Evolutionary conservation across 2,888 invertebrate genomes (phyloP).

Genomic region (Drosophila engyochracea): DNA sequence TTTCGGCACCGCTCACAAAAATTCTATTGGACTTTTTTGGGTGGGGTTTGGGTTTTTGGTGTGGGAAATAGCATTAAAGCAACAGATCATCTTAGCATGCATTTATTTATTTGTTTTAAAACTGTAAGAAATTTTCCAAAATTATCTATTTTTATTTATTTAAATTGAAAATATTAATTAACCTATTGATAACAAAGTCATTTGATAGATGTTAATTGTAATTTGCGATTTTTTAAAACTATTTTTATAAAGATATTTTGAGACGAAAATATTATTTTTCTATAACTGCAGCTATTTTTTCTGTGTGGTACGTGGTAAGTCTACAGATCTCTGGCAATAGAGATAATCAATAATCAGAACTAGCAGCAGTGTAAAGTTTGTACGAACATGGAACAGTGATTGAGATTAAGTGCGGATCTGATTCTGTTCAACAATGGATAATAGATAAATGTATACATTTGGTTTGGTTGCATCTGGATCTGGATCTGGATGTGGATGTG

Average conservation of each 20-base stretch:
- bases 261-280: background rate
- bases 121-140: background rate
- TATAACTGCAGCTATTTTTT: background rate
- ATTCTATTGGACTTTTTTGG: constrained; percentile 53
- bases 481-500: background rate
- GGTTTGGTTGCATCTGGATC: background rate
- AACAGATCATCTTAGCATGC: background rate
- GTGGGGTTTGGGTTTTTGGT: constrained; percentile 35
- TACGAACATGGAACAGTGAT: constrained; percentile 27
- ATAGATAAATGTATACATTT: constrained; percentile 28
- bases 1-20: constrained; percentile 53
- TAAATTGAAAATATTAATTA: background rate
- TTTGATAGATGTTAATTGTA: background rate
- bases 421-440: constrained; percentile 54
- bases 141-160: fast-evolving
- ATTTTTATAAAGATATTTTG: background rate
- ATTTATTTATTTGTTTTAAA: background rate
- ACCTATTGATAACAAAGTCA: fast-evolving
- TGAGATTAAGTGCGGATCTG: constrained; percentile 55
- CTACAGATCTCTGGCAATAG: constrained; percentile 5
- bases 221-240: background rate
- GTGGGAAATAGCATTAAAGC: constrained; percentile 42
- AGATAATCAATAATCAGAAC: constrained; percentile 5
- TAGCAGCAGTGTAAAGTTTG: background rate
- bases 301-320: background rate